Base-by-base conservation (phyloP, 1,140 invertebrate genomes). In the Rhyacophila brunnea region DNA sequence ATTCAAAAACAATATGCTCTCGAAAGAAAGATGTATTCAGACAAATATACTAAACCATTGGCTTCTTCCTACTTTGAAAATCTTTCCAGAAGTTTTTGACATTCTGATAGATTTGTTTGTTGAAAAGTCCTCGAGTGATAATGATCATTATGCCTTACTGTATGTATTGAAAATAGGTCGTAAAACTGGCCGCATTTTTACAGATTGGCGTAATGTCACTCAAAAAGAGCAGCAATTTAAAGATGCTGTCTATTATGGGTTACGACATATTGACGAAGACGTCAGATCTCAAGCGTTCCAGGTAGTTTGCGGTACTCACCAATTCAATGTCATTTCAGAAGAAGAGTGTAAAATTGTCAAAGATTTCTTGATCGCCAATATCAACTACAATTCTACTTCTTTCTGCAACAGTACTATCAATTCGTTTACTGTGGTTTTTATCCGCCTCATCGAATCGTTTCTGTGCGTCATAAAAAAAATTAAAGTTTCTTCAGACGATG, bases 11-110 rank as follows among this genome's bases (percentile, higher is more conserved):
- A 60, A 73, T 50, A 53, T 78, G 11, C 53, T 51, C 48, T 62
- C 62, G 4, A 14, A 54, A 17, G 65, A 61, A 40, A 49, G 49
- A 28, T 73, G 71, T 57, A 62, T 71, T 5, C 70, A 74, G 54
- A 70, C 72, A 56, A 75, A 78, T 57, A 71, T 77, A 45, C 66
- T 57, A 34, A 79, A 78, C 46, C 74, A 78, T 54, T 79, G 76
- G 77, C 71, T 72, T 52, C 58, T 74, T 10, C 66, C 64, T 34
- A 76, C 77, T 15, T 60, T 78, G 0, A 78, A 78, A 58, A 74
- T 68, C 58, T 78, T 72, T 66, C 72, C 74, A 35, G 15, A 46
- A 43, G 14, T 76, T 32, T 34, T 70, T n/a, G 18, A 62, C 23
- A 53, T 44, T 17, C 50, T 77, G 15, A 36, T 72, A 28, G 35